phyloP scores from a whole-genome alignment of 2,888 invertebrate species.

The Pterostichus niger region DNA sequence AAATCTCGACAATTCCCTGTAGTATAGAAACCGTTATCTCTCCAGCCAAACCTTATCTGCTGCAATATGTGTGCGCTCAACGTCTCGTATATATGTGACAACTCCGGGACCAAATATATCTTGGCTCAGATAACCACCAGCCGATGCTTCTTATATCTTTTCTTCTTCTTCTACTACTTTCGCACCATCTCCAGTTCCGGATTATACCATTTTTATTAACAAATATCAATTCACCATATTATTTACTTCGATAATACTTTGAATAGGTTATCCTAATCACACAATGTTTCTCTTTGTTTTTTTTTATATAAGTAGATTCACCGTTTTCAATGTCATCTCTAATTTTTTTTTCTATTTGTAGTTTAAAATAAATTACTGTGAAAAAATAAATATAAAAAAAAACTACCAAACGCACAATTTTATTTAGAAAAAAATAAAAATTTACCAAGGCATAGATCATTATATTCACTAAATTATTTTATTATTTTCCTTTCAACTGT shows the following conservation, averaged over 20 bases:
- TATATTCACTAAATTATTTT: too few species aligned
- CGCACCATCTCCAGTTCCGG: constrained; percentile 9
- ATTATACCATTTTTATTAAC: constrained; percentile 37
- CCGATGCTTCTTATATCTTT: constrained; percentile 56
- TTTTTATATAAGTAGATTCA: too few species aligned
- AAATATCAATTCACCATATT: background rate
- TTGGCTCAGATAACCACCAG: constrained; percentile 68
- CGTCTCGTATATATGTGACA: constrained; percentile 73
- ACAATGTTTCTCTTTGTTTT: background rate
- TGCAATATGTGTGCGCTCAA: constrained; percentile 71
- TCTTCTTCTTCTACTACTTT: constrained; percentile 26
- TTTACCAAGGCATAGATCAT: too few species aligned
- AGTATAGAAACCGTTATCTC: constrained; percentile 59
- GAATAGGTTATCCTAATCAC: too few species aligned
- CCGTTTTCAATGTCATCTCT: too few species aligned
- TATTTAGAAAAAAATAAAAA: too few species aligned
- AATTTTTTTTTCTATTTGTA: too few species aligned
- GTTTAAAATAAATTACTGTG: too few species aligned
- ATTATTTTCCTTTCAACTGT: too few species aligned
- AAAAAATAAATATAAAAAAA: too few species aligned
- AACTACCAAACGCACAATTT: too few species aligned
- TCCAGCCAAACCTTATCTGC: constrained; percentile 73
- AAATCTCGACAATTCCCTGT: constrained; percentile 62
- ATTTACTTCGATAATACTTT: background rate
- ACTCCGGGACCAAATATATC: constrained; percentile 74